Evolutionary conservation across 2,888 invertebrate genomes (phyloP), one percentile per base, ranked within the genome.

Genomic region (Ethmia dodecea): DNA sequence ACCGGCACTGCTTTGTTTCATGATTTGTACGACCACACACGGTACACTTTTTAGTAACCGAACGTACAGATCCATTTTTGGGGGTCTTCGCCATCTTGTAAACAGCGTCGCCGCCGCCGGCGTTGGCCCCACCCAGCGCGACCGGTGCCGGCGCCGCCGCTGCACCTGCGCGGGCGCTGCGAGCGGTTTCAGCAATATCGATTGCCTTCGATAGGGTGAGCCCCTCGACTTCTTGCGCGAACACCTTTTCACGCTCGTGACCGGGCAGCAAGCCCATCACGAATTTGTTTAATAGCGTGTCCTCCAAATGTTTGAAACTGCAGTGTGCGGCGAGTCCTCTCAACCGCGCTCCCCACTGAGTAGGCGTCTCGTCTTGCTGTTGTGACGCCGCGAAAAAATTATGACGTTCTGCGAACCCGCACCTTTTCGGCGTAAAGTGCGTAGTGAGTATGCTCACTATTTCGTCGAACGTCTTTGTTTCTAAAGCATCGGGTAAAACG

Each of bases 341-440:
- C 11, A 38, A n/a, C 3, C 38, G 31, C 31, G 38, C 38, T 6
- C 34, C 38, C 38, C 38, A 38, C 10, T 38, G 34, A 2, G 35
- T 26, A 8, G 18, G 28, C n/a, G 30, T 18, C 33, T 29, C 8
- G 22, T 24, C 11, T 6, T 24, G 6, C 24, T 15, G 25, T 27
- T 35, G 39, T 10, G 13, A 16, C 11, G 39, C 35, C 30, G 33
- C 33, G 28, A 33, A 35, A 14, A 36, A 35, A 13, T 22, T 16
- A 5, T 16, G 12, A 3, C 38, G 14, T 22, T 36, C 39, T n/a
- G 33, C 39, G 15, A 35, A 40, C 13, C 35, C 39, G 14, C 39
- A 40, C 6, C 39, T 32, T 22, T 36, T 40, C 5, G 35, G 33
- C 13, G 36, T 40, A 12, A 40, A 40, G 26, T 40, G 39, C 8